These are phyloP conservation scores for Drosophila takahashii DNA, from an alignment of 1,140 invertebrate genomes.

Conservation along the genomic window DNA sequence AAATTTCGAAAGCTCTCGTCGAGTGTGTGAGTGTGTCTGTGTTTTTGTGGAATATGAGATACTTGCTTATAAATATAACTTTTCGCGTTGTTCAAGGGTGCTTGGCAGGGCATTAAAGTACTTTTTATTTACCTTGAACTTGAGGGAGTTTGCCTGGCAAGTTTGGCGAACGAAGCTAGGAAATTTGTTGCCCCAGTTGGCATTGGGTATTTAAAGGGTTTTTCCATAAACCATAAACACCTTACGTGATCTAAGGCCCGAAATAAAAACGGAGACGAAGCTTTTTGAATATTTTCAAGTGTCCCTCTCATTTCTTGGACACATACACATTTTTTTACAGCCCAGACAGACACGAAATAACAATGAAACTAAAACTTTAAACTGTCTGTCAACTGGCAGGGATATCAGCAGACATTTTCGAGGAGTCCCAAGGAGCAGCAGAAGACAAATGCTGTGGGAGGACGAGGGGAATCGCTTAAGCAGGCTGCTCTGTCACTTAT, in stretches of 20 bases:
- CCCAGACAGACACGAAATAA: conserved; percentile 6
- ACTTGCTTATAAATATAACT: conserved; percentile 11
- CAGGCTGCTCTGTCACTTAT: conserved; percentile 27
- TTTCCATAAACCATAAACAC: conserved; percentile 5
- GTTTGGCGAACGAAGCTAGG: not conserved
- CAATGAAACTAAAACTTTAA: conserved; percentile 32
- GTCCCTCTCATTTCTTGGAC: not conserved
- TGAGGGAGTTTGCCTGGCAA: not conserved
- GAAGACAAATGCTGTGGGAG: conserved; percentile 14
- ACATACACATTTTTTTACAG: not conserved
- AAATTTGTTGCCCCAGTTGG: not conserved
- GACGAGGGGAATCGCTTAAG: conserved; percentile 5
- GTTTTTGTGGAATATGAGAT: conserved; percentile 9
- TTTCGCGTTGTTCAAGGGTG: conserved; percentile 5
- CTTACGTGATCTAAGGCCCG: conserved; percentile 1
- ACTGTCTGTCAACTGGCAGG: conserved; percentile 39
- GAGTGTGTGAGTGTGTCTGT: conserved; percentile 5
- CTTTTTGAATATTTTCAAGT: not conserved
- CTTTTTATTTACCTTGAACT: conserved; percentile 7
- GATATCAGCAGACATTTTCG: conserved; percentile 6
- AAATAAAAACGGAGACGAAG: not conserved
- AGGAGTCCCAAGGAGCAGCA: conserved; percentile 14
- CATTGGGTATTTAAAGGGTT: conserved; percentile 3
- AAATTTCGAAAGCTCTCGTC: conserved; percentile 1
- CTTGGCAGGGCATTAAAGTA: not conserved